Evolutionary conservation across 2,888 invertebrate genomes (phyloP), one percentile per base, ranked within the genome.

Genomic region (Lepidochrysops patricia): DNA sequence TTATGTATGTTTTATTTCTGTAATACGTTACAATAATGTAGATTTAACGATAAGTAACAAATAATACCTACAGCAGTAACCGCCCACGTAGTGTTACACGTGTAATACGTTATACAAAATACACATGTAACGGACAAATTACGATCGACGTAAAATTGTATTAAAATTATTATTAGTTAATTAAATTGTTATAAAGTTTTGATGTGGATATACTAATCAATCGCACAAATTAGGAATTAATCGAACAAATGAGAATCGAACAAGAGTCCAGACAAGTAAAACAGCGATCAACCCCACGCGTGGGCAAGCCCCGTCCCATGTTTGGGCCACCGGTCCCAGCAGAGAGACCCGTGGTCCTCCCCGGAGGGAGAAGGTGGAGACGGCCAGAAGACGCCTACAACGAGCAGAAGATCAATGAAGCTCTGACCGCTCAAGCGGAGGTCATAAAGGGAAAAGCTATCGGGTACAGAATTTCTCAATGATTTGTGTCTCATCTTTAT

Each of bases 371-470:
- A 43, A 91, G 91, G 72, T 95, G 96, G 95, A 91, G 92, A 71
- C 92, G 94, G 57, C 96, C 97, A 2, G 93, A 96, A 73, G 96
- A 96, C 72, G 94, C 96, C 49, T 97, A 96, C 90, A 94, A 96
- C 65, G 97, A 98, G 68, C 94, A 96, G 72, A 94, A 95, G 84
- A 96, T 98, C 61, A 94, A 95, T 15, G 95, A 97, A 74, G 94
- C 96, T 1, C 89, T 98, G 66, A 93, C 94, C 62, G 93, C 94
- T 4, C 97, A 97, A 79, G 94, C 96, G 1, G 96, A 97, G 87
- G 92, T 97, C 48, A 93, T 98, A 63, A 92, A 94, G 60, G 96
- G 96, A 66, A 94, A 94, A 69, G 93, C 95, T 62, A 91, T 96
- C 76, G 97, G 97, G 97, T 97, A 93, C 60, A 54, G 37, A 49